These are phyloP conservation scores for Megatriorchis doriae DNA, from an alignment of 2,113 vertebrate species.

Conservation along the genomic window DNA sequence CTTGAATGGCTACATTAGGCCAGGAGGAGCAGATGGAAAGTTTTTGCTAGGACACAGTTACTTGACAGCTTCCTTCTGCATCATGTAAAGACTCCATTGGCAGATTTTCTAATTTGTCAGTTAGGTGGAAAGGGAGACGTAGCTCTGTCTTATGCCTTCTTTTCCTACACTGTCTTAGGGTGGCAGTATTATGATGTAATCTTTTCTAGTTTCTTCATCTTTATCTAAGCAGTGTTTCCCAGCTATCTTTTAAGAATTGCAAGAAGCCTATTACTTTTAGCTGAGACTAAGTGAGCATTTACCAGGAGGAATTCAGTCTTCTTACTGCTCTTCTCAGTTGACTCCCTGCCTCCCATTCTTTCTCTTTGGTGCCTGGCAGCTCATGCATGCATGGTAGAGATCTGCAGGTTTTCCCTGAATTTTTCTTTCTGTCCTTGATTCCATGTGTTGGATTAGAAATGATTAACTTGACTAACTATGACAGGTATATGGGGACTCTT, in stretches of 20 bases:
- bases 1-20: background rate
- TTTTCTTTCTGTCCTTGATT: background rate
- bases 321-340: background rate
- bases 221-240: background rate
- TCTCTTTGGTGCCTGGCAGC: background rate
- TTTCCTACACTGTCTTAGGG: background rate
- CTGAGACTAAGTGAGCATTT: background rate
- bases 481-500: background rate
- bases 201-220: background rate
- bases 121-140: background rate
- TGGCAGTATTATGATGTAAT: background rate
- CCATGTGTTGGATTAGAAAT: background rate
- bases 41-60: slow-evolving; percentile 27
- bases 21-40: slow-evolving; percentile 19
- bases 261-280: background rate
- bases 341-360: background rate
- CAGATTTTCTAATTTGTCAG: background rate
- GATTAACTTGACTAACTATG: background rate
- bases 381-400: background rate
- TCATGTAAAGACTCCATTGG: background rate
- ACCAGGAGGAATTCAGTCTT: background rate
- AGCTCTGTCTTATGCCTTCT: background rate
- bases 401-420: background rate
- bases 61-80: slow-evolving; percentile 47
- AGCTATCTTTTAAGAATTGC: background rate